phyloP scores from a whole-genome alignment of 1,140 invertebrate species.

The Bombus terrestris region DNA sequence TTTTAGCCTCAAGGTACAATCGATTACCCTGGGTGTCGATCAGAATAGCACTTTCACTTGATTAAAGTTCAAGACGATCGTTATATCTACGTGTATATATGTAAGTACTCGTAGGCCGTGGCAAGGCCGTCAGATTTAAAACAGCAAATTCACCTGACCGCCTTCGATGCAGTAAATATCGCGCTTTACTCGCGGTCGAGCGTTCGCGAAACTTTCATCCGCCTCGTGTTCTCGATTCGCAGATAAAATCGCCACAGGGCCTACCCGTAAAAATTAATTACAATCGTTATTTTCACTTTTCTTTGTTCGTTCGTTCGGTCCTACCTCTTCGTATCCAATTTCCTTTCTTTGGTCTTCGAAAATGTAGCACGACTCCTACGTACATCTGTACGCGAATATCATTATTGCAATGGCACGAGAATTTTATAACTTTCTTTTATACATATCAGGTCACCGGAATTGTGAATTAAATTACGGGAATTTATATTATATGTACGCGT shows the following conservation, averaged over 20 bases:
- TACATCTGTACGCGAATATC: not conserved
- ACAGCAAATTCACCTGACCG: slow-evolving; percentile 37
- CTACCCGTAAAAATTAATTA: slow-evolving; percentile 23
- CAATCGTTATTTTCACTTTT: slow-evolving; percentile 29
- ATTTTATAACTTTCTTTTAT: not conserved
- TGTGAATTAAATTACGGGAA: too few relatives aligned
- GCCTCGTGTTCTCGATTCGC: slow-evolving; percentile 24
- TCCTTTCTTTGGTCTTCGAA: not conserved
- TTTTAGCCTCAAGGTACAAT: not conserved
- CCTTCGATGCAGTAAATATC: slow-evolving; percentile 18
- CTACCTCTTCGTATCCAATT: not conserved
- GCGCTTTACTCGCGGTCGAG: slow-evolving; percentile 11
- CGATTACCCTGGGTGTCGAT: not conserved
- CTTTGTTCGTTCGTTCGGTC: not conserved
- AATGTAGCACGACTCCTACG: not conserved
- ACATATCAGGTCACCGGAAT: too few relatives aligned
- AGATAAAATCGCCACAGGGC: slow-evolving; percentile 2
- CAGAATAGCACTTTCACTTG: not conserved
- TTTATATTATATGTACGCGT: too few relatives aligned
- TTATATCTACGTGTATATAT: not conserved
- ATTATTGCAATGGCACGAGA: not conserved
- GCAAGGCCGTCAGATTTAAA: slow-evolving; percentile 34
- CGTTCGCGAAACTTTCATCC: slow-evolving; percentile 37
- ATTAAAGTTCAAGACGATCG: slow-evolving; percentile 32
- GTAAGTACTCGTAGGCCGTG: slow-evolving; percentile 25